phyloP scores from a whole-genome alignment of 2,113 vertebrate species.

The Neotragus moschatus region DNA sequence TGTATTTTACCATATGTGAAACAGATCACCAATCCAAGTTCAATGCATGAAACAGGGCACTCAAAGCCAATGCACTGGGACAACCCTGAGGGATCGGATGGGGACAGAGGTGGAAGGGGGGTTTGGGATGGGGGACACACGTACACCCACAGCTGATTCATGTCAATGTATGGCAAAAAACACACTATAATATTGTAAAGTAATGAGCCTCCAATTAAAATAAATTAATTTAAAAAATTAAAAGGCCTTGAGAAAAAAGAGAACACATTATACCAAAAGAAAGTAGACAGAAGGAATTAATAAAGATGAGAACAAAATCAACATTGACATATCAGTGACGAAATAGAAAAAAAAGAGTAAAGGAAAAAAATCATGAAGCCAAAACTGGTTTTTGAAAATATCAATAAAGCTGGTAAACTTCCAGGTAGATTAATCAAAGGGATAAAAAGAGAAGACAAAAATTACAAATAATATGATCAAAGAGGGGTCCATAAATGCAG shows the following conservation, averaged over 20 bases:
- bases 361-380: not conserved
- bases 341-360: not conserved
- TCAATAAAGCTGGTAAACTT: not conserved
- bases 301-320: not conserved
- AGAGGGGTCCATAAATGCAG: not conserved
- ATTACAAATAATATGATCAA: not conserved
- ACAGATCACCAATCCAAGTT: no score
- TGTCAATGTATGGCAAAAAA: no score
- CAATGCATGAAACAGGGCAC: no score
- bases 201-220: no score
- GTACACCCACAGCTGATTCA: no score
- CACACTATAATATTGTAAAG: no score
- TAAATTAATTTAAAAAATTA: no score
- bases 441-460: not conserved
- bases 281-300: not conserved
- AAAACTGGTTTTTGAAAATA: conserved; percentile 12
- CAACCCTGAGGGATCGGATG: no score
- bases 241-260: not conserved
- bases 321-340: not conserved
- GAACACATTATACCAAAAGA: not conserved
- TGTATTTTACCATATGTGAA: no score
- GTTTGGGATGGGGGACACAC: no score
- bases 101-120: no score
- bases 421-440: not conserved
- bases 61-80: no score